Evolutionary conservation across 1,140 invertebrate species (phyloP).

Genomic region (Plodia interpunctella): DNA sequence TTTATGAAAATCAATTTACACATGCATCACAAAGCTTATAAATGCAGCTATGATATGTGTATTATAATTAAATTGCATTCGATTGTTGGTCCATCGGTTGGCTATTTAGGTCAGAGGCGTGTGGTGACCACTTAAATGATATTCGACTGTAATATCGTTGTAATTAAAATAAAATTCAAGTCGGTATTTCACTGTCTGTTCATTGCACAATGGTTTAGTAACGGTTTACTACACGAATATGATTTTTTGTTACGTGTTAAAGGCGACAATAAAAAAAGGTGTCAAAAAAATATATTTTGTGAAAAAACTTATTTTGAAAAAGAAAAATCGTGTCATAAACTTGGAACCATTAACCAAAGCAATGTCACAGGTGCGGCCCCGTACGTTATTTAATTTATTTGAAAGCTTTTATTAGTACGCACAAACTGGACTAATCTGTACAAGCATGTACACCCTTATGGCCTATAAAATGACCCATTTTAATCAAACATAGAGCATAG

Average conservation of each 20-base stretch:
- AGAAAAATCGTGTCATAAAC: not conserved
- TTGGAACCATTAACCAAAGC: not conserved
- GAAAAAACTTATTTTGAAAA: too few species aligned
- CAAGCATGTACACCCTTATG: constrained; percentile 16
- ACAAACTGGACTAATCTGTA: constrained; percentile 37
- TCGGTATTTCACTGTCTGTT: too few species aligned
- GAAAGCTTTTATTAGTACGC: constrained; percentile 47
- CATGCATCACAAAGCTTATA: not conserved
- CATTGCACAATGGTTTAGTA: too few species aligned
- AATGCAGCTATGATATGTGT: not conserved
- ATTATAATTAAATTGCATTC: constrained; percentile 63
- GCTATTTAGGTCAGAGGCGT: constrained; percentile 43
- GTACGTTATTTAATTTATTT: constrained; percentile 54
- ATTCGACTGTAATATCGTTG: constrained; percentile 12
- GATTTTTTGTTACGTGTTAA: too few species aligned
- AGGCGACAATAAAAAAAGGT: too few species aligned
- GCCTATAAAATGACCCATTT: constrained; percentile 4
- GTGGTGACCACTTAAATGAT: constrained; percentile 18
- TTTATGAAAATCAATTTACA: constrained; percentile 10
- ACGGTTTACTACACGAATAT: too few species aligned
- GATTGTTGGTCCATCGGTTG: constrained; percentile 28
- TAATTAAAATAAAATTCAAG: not conserved
- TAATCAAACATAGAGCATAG: not conserved
- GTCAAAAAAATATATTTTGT: too few species aligned
- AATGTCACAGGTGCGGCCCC: constrained; percentile 30